phyloP scores from a whole-genome alignment of 2,888 invertebrate genomes.

The Schrankia costaestrigalis region DNA sequence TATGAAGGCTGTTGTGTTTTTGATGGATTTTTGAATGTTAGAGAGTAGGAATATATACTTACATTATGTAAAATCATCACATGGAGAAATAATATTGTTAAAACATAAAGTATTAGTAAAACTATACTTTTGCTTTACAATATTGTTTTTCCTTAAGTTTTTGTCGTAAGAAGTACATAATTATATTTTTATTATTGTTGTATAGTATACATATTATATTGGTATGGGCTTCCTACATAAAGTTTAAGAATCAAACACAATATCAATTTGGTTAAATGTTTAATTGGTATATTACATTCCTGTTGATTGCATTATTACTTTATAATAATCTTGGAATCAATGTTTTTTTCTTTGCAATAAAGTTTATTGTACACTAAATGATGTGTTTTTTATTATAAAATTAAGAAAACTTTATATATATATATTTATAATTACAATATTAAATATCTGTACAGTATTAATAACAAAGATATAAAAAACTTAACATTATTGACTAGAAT shows the following conservation, averaged over 20 bases:
- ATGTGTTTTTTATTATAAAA: constrained; percentile 40
- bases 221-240: constrained; percentile 34
- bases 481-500: constrained; percentile 70
- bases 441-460: constrained; percentile 33
- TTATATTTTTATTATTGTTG: constrained; percentile 8
- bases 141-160: not conserved
- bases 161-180: not conserved
- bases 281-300: constrained; percentile 72
- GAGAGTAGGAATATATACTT: constrained; percentile 32
- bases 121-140: constrained; percentile 1
- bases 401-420: constrained; percentile 35
- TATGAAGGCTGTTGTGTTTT: constrained; percentile 40
- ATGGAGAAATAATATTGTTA: too few relatives aligned
- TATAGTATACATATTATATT: not conserved
- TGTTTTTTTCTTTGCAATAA: constrained; percentile 57
- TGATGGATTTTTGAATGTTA: constrained; percentile 44
- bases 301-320: constrained; percentile 51
- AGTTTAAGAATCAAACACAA: constrained; percentile 41
- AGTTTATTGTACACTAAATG: constrained; percentile 57
- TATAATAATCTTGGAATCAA: constrained; percentile 43
- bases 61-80: too few relatives aligned
- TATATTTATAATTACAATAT: constrained; percentile 16
- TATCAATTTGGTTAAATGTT: constrained; percentile 58
- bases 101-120: not conserved
- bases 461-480: constrained; percentile 52